Evolutionary conservation across 2,888 invertebrate genomes (phyloP).

Genomic region (Dicranocentrus wangi): DNA sequence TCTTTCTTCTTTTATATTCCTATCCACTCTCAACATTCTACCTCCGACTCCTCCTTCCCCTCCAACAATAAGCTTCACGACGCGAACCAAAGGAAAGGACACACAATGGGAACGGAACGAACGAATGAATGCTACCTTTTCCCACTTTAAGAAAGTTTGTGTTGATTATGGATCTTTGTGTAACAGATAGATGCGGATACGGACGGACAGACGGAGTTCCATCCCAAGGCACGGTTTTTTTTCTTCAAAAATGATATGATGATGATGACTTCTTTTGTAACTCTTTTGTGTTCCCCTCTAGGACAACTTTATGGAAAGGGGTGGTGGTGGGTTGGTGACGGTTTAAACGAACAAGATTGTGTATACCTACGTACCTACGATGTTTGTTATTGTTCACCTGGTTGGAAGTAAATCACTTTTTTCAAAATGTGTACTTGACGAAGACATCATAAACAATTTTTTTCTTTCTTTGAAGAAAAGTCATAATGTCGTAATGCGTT

Average conservation of each 20-base stretch:
- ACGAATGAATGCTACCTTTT: too few species aligned
- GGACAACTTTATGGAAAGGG: too few species aligned
- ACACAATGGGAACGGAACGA: too few species aligned
- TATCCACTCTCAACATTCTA: background rate
- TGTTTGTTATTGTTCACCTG: slow-evolving; percentile 13
- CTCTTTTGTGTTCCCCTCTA: too few species aligned
- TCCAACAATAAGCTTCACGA: background rate
- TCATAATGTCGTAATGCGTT: too few species aligned
- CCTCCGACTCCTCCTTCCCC: background rate
- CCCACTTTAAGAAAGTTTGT: too few species aligned
- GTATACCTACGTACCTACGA: background rate
- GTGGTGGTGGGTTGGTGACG: background rate
- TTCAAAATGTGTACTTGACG: slow-evolving; percentile 20
- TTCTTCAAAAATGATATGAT: too few species aligned
- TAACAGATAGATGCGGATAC: too few species aligned
- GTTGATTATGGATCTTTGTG: too few species aligned
- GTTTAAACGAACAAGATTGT: background rate
- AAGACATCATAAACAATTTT: slow-evolving; percentile 55
- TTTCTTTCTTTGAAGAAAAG: slow-evolving; percentile 10
- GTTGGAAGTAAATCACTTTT: slow-evolving; percentile 22
- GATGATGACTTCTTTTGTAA: background rate
- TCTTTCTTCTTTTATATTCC: background rate
- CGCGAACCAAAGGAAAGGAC: too few species aligned
- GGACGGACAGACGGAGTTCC: too few species aligned
- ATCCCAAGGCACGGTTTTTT: too few species aligned